phyloP scores from a whole-genome alignment of 2,113 vertebrate species.

The Orthonyx spaldingii region DNA sequence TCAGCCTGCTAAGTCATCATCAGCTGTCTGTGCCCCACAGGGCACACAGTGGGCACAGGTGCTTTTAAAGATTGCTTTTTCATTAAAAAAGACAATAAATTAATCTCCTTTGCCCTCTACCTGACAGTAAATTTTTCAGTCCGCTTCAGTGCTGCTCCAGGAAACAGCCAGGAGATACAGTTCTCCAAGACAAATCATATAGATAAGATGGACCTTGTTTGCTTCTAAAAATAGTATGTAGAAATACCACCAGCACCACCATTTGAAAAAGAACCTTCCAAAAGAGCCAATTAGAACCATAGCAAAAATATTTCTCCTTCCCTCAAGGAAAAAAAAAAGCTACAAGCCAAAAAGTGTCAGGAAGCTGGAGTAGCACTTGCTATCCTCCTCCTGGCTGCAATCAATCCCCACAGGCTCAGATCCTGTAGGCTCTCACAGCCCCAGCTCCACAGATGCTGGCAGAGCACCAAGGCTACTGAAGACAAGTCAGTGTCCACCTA shows the following conservation, averaged over 20 bases:
- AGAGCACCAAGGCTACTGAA: neutral
- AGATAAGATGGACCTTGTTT: neutral
- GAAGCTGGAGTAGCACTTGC: neutral
- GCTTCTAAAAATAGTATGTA: neutral
- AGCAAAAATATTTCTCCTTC: neutral
- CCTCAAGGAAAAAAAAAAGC: neutral
- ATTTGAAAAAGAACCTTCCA: neutral
- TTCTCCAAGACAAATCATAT: neutral
- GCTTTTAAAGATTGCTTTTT: neutral
- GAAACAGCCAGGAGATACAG: neutral
- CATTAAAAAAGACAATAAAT: neutral
- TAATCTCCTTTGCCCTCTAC: neutral
- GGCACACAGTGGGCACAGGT: neutral
- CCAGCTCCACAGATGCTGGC: neutral
- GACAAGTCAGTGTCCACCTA: neutral
- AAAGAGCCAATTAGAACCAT: neutral
- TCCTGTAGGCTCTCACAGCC: fast-evolving
- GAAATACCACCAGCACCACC: neutral
- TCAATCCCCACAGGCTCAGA: neutral
- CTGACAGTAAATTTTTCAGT: neutral
- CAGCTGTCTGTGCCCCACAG: neutral
- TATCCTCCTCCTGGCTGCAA: neutral
- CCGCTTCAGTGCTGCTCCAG: neutral
- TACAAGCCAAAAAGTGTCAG: neutral
- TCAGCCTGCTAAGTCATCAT: neutral